These are phyloP conservation scores for Polyommatus icarus DNA, from an alignment of 2,888 invertebrate species.

Conservation along the genomic window DNA sequence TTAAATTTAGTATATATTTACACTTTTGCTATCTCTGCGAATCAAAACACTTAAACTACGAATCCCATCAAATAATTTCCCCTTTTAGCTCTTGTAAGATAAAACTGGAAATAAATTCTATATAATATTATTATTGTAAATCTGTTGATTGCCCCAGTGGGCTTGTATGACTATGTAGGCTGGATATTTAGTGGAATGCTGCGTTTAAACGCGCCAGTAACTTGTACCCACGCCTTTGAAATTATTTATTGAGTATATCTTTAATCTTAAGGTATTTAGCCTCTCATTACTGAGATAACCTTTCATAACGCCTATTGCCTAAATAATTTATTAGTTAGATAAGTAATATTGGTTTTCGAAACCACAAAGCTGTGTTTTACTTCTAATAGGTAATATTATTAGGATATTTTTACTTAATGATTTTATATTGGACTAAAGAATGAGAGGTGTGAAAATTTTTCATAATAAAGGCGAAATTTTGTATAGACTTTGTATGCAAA, in stretches of 20 bases:
- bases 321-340: not conserved
- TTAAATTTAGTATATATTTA: too few species aligned
- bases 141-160: constrained; percentile 18
- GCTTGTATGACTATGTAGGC: constrained; percentile 9
- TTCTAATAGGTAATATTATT: not conserved
- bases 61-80: constrained; percentile 8
- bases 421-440: not conserved
- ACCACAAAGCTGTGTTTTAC: not conserved
- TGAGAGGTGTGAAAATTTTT: not conserved
- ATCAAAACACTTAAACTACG: constrained; percentile 16
- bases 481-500: too few species aligned
- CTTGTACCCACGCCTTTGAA: constrained; percentile 19
- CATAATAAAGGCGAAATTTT: too few species aligned
- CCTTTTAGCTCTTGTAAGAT: constrained; percentile 15
- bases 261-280: constrained; percentile 19
- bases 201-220: constrained; percentile 6
- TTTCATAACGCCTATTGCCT: constrained; percentile 6
- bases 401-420: not conserved
- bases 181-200: constrained; percentile 18
- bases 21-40: not conserved
- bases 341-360: not conserved
- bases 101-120: constrained; percentile 15
- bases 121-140: constrained; percentile 22
- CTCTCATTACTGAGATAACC: constrained; percentile 18
- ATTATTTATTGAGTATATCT: constrained; percentile 14